Percentiles rank a stretch among this genome's conserved stretches.
phyloP scores from a whole-genome alignment of 53 echinoderm and acorn worm genomes.

The Astropecten irregularis region DNA sequence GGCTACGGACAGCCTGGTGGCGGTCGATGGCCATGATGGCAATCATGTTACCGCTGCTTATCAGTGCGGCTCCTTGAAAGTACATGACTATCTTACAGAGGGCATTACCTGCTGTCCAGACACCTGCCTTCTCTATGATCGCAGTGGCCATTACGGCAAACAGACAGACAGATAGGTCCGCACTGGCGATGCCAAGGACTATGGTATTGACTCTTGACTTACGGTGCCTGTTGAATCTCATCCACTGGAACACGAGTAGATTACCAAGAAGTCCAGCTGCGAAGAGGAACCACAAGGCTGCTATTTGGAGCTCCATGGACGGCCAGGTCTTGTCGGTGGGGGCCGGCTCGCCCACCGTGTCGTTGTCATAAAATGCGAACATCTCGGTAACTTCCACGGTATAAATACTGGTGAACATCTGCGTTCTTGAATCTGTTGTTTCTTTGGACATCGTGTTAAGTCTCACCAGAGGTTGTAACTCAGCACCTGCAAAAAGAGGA shows the following conservation, averaged over 20 bases:
- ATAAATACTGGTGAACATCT: conserved; percentile 58
- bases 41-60: conserved; percentile 86
- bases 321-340: conserved; percentile 21
- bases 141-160: conserved; percentile 78
- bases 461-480: conserved; percentile 10
- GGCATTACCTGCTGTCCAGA: conserved; percentile 73
- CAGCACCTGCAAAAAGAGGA: conserved; percentile 38
- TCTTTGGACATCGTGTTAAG: conserved; percentile 33
- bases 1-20: conserved; percentile 91
- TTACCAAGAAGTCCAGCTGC: conserved; percentile 82
- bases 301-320: conserved; percentile 45
- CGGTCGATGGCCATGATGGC: conserved; percentile 91
- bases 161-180: conserved; percentile 88
- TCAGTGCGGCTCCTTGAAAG: conserved; percentile 79
- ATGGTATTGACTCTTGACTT: conserved; percentile 89
- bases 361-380: conserved; percentile 43
- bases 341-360: conserved; percentile 43
- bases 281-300: conserved; percentile 81
- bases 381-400: conserved; percentile 47
- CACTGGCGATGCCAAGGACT: conserved; percentile 88
- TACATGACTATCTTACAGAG: conserved; percentile 86
- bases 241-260: conserved; percentile 80
- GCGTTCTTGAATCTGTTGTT: conserved; percentile 41
- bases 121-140: conserved; percentile 58
- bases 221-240: conserved; percentile 78